Evolutionary conservation across 2,888 invertebrate genomes (phyloP), one percentile per base, ranked within the genome.

Genomic region (Synanthedon myopaeformis): DNA sequence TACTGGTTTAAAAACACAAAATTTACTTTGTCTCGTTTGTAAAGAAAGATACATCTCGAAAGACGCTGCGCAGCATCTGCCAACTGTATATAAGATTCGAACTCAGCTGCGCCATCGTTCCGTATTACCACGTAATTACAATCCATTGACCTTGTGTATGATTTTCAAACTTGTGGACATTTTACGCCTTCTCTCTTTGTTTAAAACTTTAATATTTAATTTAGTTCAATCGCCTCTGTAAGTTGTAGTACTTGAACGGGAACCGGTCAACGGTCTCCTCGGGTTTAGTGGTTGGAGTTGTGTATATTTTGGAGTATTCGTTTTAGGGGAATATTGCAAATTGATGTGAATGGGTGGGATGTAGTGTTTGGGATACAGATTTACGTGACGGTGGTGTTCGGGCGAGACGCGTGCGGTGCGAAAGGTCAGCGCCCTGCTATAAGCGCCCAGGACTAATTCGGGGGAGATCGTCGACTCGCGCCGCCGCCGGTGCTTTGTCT

Each of bases 401-500:
- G 65, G 66, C 67, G 70, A 70, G 72, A 65, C 67, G 70, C 71
- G 72, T 72, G 74, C 65, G 71, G 64, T 58, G 59, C 59, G 60
- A 58, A 76, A 74, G 86, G 85, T 84, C 85, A 85, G 75, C 83
- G 85, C 80, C 84, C 85, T 70, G 76, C 12, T 49, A 49, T 49
- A 49, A 45, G 45, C 45, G 78, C 78, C 74, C 85, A 84, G 84
- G 84, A 86, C 85, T 87, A 87, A 87, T 86, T 87, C 78, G 84
- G 87, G 81, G 87, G 82, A 83, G 85, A 84, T 79, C 85, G 83
- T 74, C 85, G 86, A 82, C 83, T 82, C 75, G 52, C 51, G 74
- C 53, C 71, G 70, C 62, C 70, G 76, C 65, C 72, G 74, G 67
- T 71, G 79, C 85, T 83, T 85, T 85, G 86, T 85, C 84, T 81